Evolutionary conservation across 2,113 vertebrate species (phyloP).

Genomic region (Falco punctatus): DNA sequence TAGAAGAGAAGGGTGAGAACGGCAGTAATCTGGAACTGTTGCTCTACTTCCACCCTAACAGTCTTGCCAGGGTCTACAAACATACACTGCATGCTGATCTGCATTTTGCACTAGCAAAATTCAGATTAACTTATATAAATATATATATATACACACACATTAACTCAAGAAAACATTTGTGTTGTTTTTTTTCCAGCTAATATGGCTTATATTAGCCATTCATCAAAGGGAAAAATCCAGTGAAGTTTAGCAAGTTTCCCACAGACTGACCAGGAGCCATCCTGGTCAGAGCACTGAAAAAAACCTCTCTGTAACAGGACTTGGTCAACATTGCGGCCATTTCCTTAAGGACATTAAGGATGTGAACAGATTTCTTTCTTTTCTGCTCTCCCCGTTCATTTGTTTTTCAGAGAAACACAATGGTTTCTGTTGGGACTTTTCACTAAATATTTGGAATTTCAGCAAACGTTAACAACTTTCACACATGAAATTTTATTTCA

Average conservation of each 20-base stretch:
- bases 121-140: background rate
- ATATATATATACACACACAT: background rate
- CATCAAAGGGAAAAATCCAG: background rate
- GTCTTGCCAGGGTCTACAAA: background rate
- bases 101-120: background rate
- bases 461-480: background rate
- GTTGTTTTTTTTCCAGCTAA: background rate
- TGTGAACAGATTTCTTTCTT: background rate
- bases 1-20: background rate
- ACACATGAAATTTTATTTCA: background rate
- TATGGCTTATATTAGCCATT: background rate
- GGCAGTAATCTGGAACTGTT: background rate
- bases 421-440: background rate
- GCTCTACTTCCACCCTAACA: background rate
- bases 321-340: background rate
- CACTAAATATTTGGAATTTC: background rate
- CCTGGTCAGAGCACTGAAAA: background rate
- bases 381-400: background rate
- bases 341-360: background rate
- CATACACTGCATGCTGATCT: background rate
- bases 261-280: background rate
- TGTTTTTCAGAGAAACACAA: background rate
- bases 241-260: background rate
- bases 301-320: background rate
- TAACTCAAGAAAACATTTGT: background rate